Percentiles rank a stretch among this genome's conserved stretches.
Conservation (phyloP, 1,140 invertebrate species). For the Hyposmocoma kahamanoa region DNA sequence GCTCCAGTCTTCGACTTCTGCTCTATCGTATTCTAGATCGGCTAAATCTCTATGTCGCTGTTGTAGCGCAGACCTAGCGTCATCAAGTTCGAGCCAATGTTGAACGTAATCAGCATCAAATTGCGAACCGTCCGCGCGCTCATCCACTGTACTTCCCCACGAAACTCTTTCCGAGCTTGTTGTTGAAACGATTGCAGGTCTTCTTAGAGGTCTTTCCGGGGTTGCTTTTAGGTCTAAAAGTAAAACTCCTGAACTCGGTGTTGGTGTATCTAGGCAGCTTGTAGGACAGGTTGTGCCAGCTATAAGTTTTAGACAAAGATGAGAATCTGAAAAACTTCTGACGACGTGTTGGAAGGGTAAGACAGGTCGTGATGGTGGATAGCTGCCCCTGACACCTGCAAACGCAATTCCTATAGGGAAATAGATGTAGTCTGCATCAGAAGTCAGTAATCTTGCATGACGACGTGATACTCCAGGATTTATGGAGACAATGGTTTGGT, state of each 20-base stretch:
- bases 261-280: conserved; percentile 73
- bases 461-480: conserved; percentile 70
- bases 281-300: conserved; percentile 70
- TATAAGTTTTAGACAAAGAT: conserved; percentile 80
- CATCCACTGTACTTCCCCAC: conserved; percentile 74
- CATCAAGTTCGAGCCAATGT: conserved; percentile 83
- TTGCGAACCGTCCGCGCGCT: conserved; percentile 75
- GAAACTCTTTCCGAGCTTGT: conserved; percentile 71
- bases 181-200: conserved; percentile 55
- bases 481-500: conserved; percentile 71
- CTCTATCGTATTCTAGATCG: conserved; percentile 82
- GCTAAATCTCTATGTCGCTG: conserved; percentile 80
- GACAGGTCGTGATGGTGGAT: conserved; percentile 78
- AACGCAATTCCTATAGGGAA: conserved; percentile 80
- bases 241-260: conserved; percentile 75
- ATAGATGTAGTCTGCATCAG: conserved; percentile 79
- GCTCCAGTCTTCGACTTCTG: conserved; percentile 87
- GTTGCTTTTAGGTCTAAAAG: conserved; percentile 71
- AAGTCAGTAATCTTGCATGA: conserved; percentile 65
- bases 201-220: conserved; percentile 56
- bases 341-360: conserved; percentile 83
- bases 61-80: conserved; percentile 77
- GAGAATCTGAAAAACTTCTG: conserved; percentile 82
- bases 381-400: conserved; percentile 80
- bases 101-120: conserved; percentile 84